Percentiles rank a stretch among this genome's conserved stretches.
These are phyloP conservation scores for Cynaeus angustus DNA, from an alignment of 2,888 invertebrate species.

Conservation along the genomic window DNA sequence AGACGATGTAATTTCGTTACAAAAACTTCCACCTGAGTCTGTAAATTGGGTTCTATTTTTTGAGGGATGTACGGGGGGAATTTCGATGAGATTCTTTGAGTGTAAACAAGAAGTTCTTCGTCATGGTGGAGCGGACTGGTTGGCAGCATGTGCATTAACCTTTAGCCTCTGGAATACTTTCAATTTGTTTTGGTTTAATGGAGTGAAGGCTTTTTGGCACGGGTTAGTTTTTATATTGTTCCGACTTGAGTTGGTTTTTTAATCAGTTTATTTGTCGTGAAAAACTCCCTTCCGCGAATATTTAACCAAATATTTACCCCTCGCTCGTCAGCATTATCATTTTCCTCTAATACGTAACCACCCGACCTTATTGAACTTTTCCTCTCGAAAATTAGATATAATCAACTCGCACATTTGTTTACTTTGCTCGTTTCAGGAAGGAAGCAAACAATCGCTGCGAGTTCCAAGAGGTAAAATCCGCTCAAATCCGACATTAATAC, in stretches of 20 bases:
- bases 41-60: slow-evolving; percentile 35
- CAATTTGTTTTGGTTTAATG: slow-evolving; percentile 24
- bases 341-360: slow-evolving; percentile 41
- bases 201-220: slow-evolving; percentile 10
- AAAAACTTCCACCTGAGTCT: slow-evolving; percentile 41
- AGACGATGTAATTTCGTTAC: slow-evolving; percentile 21
- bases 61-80: slow-evolving; percentile 1
- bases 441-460: slow-evolving; percentile 63
- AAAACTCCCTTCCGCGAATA: slow-evolving; percentile 12
- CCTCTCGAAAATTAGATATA: slow-evolving; percentile 60
- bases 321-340: slow-evolving; percentile 43
- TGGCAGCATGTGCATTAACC: slow-evolving; percentile 33
- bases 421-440: slow-evolving; percentile 56
- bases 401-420: slow-evolving; percentile 62
- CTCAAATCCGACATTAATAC: slow-evolving; percentile 32
- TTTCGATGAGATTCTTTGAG: slow-evolving; percentile 16
- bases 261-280: background rate
- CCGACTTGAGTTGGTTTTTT: no score
- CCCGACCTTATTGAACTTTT: slow-evolving; percentile 59
- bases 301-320: slow-evolving; percentile 47
- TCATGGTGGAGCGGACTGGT: slow-evolving; percentile 31
- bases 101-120: slow-evolving; percentile 29
- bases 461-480: slow-evolving; percentile 53
- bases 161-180: slow-evolving; percentile 20
- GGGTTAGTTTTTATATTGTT: background rate